Evolutionary conservation across 1,140 invertebrate species (phyloP), one percentile per base, ranked within the genome.

Genomic region (Anoplolepis gracilipes): DNA sequence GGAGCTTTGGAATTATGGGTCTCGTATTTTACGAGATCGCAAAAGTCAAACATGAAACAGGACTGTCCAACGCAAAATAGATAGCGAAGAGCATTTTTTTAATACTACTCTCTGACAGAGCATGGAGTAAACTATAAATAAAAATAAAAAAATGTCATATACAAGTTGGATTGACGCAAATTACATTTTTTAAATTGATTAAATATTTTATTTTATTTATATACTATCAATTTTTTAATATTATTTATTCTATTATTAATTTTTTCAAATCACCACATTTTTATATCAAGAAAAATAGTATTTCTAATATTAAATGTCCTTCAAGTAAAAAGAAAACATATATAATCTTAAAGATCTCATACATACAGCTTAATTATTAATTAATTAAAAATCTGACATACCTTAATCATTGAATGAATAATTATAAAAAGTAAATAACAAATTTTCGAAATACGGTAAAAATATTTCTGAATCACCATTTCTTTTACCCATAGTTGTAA

Each of bases 11-110:
- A 67, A 67, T 78, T 64, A 65, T 79, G 76, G 16, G 25, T 57
- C 65, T 69, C 30, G 46, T 22, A 22, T 79, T 79, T 65, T 55
- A 69, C 77, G 62, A 28, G 46, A 79, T 79, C 46, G 22, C 33
- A 16, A 6, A 5, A 67, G 39, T 55, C 28, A 65, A n/a, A 78
- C 28, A 64, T 22, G 13, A 53, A 79, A 57, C 22, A 69, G 5
- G 10, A 10, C 7, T 11, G 7, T 36, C 46, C 46, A 39, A 69
- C 16, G 30, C 22, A 69, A 79, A 39, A 28, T 28, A 25, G 10
- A 55, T n/a, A 16, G 33, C 25, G 8, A 67, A 55, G 1, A 13
- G 22, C 28, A 77, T 49, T 65, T 77, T n/a, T 77, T 25, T 28
- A 42, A 46, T 36, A 77, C 6, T 11, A 77, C 25, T 64, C 10